phyloP scores from a whole-genome alignment of 2,888 invertebrate species.

The Patella pellucida region DNA sequence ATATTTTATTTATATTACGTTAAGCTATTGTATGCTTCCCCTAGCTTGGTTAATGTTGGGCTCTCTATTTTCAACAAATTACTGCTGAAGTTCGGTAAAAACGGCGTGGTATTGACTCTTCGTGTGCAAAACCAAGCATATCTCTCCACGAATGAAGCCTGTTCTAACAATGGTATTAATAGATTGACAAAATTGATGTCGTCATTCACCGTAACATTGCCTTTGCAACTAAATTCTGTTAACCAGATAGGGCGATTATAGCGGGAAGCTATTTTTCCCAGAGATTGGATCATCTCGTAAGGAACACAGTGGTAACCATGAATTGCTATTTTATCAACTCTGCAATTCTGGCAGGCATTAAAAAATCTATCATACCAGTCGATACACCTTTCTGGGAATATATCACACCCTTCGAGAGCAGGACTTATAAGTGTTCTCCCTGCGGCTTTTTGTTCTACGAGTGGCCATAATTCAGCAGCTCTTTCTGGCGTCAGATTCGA shows the following conservation, averaged over 20 bases:
- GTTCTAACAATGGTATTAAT: conserved; percentile 29
- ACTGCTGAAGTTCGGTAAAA: conserved; percentile 22
- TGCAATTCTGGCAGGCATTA: conserved; percentile 8
- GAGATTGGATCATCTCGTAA: conserved; percentile 9
- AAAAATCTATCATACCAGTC: conserved; percentile 18
- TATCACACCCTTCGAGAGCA: conserved; percentile 13
- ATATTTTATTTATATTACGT: no score
- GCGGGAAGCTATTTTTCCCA: conserved; percentile 19
- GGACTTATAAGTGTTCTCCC: conserved; percentile 15
- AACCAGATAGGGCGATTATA: conserved; percentile 32
- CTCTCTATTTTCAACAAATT: conserved; percentile 32
- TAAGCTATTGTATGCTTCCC: conserved; percentile 28
- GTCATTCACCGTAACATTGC: conserved; percentile 1
- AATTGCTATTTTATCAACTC: conserved; percentile 15
- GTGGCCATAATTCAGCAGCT: conserved; percentile 42
- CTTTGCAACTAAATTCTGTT: conserved; percentile 34
- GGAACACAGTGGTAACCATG: conserved; percentile 17
- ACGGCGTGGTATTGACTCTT: conserved; percentile 14
- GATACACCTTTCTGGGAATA: background rate
- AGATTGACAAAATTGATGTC: conserved; percentile 26
- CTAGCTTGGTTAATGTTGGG: conserved; percentile 29
- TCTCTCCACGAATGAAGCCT: conserved; percentile 28
- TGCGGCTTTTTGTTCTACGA: conserved; percentile 30
- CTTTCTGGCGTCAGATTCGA: conserved; percentile 41
- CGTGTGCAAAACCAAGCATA: conserved; percentile 34